phyloP scores from a whole-genome alignment of 2,797 vertebrate species.

The Gobio occitaniae region DNA sequence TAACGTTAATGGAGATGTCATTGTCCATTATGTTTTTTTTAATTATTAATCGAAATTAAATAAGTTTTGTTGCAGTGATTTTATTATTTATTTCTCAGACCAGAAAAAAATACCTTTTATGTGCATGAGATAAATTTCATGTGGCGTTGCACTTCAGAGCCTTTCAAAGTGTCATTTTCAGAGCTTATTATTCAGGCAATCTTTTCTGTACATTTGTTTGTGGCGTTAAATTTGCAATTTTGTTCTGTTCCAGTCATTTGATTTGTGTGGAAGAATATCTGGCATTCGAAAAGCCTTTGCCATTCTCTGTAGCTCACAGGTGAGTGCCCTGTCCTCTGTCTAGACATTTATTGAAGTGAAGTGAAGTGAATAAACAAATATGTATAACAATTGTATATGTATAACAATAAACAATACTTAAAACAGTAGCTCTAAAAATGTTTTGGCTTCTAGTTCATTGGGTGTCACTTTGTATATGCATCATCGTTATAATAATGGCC shows the following conservation, averaged over 20 bases:
- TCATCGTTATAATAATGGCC: background rate
- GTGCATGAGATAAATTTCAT: background rate
- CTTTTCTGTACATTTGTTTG: background rate
- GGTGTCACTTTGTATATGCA: background rate
- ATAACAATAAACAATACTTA: background rate
- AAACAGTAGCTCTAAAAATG: background rate
- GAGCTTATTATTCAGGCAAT: background rate
- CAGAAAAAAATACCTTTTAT: background rate
- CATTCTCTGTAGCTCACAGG: constrained; percentile 94
- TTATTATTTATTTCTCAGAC: background rate
- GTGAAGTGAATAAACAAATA: background rate
- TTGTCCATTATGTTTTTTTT: background rate
- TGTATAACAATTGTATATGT: background rate
- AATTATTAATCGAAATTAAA: too few relatives aligned
- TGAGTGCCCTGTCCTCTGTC: constrained; percentile 69
- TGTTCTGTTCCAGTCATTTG: constrained; percentile 87
- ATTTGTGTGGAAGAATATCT: constrained; percentile 92
- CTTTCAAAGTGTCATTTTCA: background rate
- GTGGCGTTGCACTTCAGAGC: background rate
- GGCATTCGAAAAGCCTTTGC: constrained; percentile 89
- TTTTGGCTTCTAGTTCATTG: background rate
- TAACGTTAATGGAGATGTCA: background rate
- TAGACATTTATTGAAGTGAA: background rate
- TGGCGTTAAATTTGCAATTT: background rate
- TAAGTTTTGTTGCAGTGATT: too few relatives aligned